A percentile compares a stretch with the other conserved stretches of the same genome.
These are phyloP conservation scores for Epistrophe eligans DNA, from an alignment of 2,888 invertebrate genomes.

Conservation along the genomic window DNA sequence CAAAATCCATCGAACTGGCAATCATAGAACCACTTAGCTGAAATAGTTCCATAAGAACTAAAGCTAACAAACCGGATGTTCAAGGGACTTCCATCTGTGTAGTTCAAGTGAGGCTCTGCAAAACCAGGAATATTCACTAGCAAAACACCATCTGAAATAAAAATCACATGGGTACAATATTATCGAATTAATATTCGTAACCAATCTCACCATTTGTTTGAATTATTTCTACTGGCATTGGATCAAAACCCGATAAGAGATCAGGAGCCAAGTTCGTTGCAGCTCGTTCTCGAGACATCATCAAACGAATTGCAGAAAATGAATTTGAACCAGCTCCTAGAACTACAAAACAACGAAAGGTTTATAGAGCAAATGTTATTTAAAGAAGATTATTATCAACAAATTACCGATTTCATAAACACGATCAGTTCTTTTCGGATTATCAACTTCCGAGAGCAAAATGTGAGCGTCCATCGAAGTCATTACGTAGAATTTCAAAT, in stretches of 20 bases:
- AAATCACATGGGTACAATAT: neutral
- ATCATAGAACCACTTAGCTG: conserved; percentile 89
- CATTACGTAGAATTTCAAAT: conserved; percentile 88
- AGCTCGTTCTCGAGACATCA: conserved; percentile 86
- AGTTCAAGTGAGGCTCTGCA: conserved; percentile 86
- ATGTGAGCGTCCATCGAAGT: conserved; percentile 89
- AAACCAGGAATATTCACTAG: conserved; percentile 88
- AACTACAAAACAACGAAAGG: conserved; percentile 80
- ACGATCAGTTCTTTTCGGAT: conserved; percentile 84
- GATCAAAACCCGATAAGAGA: conserved; percentile 87
- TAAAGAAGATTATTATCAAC: neutral
- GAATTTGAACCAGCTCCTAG: conserved; percentile 90
- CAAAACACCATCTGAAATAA: conserved; percentile 85
- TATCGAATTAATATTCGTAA: neutral
- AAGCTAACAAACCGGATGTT: conserved; percentile 88
- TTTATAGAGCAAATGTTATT: neutral
- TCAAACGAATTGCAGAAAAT: conserved; percentile 88
- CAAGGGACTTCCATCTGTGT: conserved; percentile 86
- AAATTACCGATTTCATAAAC: conserved; percentile 88
- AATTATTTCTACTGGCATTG: conserved; percentile 88
- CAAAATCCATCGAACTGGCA: conserved; percentile 84
- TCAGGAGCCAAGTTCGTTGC: conserved; percentile 85
- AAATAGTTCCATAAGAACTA: conserved; percentile 87
- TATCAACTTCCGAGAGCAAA: conserved; percentile 85
- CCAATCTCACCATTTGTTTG: conserved; percentile 85